phyloP scores from a whole-genome alignment of 1,140 invertebrate genomes.

The Nasonia vitripennis region DNA sequence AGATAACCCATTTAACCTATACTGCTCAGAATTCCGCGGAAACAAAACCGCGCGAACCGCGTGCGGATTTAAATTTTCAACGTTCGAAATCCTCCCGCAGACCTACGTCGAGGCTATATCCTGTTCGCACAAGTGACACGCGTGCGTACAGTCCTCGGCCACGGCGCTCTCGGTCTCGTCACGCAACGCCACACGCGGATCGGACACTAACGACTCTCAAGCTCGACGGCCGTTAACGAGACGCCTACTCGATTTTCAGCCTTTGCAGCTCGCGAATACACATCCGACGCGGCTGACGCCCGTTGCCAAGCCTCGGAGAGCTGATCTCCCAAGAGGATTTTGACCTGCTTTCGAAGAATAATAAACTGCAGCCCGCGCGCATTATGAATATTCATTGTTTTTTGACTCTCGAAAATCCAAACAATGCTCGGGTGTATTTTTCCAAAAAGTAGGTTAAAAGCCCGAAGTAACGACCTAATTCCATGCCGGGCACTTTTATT shows the following conservation, averaged over 20 bases:
- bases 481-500: no score
- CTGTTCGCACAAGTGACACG: not conserved
- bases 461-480: no score
- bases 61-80: no score
- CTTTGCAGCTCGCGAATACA: not conserved
- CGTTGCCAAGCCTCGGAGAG: not conserved
- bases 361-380: no score
- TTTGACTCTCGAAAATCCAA: no score
- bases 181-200: not conserved
- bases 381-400: not conserved
- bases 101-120: not conserved
- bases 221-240: not conserved
- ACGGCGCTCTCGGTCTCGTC: not conserved
- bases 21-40: no score
- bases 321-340: not conserved
- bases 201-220: conserved; percentile 14
- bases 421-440: no score
- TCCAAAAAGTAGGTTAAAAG: no score
- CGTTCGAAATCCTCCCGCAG: no score
- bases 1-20: no score
- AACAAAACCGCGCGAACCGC: no score
- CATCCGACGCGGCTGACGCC: not conserved
- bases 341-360: no score
- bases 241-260: conserved; percentile 16
- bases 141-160: not conserved